phyloP scores from a whole-genome alignment of 2,113 vertebrate species.

The Excalfactoria chinensis region DNA sequence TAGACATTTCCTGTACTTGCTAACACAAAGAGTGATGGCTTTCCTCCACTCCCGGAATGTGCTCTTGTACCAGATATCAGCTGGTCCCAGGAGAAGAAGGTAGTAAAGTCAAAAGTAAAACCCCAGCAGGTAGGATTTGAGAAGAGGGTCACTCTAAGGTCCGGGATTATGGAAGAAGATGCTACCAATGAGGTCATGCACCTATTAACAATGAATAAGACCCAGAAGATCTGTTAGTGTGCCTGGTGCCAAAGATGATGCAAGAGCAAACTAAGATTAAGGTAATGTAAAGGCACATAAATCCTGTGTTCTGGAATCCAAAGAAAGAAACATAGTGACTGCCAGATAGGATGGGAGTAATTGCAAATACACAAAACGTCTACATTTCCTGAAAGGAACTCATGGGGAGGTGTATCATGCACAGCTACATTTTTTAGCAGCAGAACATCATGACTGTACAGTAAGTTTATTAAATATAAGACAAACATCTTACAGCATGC shows the following conservation, averaged over 20 bases:
- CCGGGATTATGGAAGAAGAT: not conserved
- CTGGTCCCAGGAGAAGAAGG: not conserved
- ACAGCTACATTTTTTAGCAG: not conserved
- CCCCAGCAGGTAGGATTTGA: not conserved
- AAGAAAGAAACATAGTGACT: not conserved
- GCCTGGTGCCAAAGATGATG: not conserved
- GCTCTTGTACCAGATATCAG: not conserved
- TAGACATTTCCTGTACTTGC: not conserved
- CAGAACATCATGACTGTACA: not conserved
- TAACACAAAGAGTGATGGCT: not conserved
- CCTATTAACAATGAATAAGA: not conserved
- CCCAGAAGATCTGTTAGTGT: not conserved
- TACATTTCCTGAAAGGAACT: not conserved
- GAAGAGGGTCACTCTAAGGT: not conserved
- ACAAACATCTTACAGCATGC: not conserved
- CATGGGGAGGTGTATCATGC: not conserved
- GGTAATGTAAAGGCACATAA: not conserved
- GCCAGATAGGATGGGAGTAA: not conserved
- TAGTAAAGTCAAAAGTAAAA: not conserved
- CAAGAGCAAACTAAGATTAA: not conserved
- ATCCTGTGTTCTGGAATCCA: not conserved
- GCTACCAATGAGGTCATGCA: not conserved
- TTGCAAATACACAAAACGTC: slow-evolving; percentile 22
- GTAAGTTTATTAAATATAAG: not conserved
- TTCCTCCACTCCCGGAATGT: not conserved